phyloP scores from a whole-genome alignment of 2,113 vertebrate genomes.

The Corvus hawaiiensis region DNA sequence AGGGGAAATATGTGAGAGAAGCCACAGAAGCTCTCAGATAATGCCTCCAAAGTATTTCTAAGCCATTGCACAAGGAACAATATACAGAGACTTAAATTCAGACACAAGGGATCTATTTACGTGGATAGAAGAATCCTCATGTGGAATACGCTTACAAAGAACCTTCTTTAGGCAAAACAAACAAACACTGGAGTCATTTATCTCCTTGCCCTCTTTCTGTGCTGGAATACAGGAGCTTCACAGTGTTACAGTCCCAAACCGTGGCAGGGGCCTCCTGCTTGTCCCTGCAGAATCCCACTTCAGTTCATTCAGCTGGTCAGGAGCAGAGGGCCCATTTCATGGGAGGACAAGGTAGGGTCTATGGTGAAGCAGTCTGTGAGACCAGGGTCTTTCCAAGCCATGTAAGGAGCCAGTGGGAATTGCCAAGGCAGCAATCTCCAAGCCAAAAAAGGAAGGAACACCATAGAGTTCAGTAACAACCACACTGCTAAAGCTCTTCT shows the following conservation, averaged over 20 bases:
- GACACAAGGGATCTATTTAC: constrained; percentile 44
- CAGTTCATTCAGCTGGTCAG: constrained; percentile 26
- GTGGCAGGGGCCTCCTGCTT: neutral
- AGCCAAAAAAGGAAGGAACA: constrained; percentile 12
- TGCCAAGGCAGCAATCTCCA: constrained; percentile 2
- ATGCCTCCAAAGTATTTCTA: constrained; percentile 28
- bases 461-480: neutral
- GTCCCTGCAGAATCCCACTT: neutral
- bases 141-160: constrained; percentile 45
- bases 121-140: constrained; percentile 32
- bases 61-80: constrained; percentile 32
- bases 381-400: neutral
- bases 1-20: constrained; percentile 38
- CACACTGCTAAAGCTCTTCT: neutral
- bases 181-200: constrained; percentile 64
- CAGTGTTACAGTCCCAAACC: neutral
- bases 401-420: neutral
- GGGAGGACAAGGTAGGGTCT: constrained; percentile 31
- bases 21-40: constrained; percentile 25
- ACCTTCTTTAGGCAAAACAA: constrained; percentile 59
- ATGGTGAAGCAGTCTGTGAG: neutral
- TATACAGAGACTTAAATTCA: constrained; percentile 47
- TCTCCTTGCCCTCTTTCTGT: constrained; percentile 18
- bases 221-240: constrained; percentile 45
- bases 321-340: constrained; percentile 6